phyloP scores from a whole-genome alignment of 2,888 invertebrate species.

The Drosophila fungiperda region DNA sequence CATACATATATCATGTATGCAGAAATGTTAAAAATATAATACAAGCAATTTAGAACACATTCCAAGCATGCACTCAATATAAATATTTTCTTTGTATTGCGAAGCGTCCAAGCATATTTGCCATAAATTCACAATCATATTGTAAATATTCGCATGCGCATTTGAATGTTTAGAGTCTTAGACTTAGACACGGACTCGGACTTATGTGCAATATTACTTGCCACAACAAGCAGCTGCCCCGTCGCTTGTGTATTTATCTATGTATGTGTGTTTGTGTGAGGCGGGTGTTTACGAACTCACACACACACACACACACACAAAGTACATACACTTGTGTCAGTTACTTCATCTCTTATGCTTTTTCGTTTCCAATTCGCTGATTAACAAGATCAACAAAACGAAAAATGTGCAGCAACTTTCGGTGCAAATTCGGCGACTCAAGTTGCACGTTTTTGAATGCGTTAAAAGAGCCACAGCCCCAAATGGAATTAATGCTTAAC shows the following conservation, averaged over 20 bases:
- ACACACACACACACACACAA: conserved; percentile 18
- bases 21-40: neutral
- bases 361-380: conserved; percentile 81
- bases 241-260: conserved; percentile 25
- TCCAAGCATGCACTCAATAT: conserved; percentile 1
- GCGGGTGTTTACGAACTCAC: conserved; percentile 25
- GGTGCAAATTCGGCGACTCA: conserved; percentile 67
- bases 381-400: conserved; percentile 77
- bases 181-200: conserved; percentile 1
- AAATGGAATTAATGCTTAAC: conserved; percentile 32
- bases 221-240: conserved; percentile 55
- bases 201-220: conserved; percentile 69
- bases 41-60: neutral
- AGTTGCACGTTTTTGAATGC: conserved; percentile 62
- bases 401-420: conserved; percentile 66
- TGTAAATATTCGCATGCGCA: conserved; percentile 49
- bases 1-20: neutral
- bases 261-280: conserved; percentile 22
- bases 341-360: conserved; percentile 77
- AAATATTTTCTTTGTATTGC: conserved; percentile 10
- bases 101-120: conserved; percentile 7
- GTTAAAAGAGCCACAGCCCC: conserved; percentile 43
- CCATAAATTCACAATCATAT: conserved; percentile 39
- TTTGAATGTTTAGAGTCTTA: conserved; percentile 30
- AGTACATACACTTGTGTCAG: conserved; percentile 52